Evolutionary conservation across 2,113 vertebrate genomes (phyloP).

Genomic region (Bagarius yarrelli): DNA sequence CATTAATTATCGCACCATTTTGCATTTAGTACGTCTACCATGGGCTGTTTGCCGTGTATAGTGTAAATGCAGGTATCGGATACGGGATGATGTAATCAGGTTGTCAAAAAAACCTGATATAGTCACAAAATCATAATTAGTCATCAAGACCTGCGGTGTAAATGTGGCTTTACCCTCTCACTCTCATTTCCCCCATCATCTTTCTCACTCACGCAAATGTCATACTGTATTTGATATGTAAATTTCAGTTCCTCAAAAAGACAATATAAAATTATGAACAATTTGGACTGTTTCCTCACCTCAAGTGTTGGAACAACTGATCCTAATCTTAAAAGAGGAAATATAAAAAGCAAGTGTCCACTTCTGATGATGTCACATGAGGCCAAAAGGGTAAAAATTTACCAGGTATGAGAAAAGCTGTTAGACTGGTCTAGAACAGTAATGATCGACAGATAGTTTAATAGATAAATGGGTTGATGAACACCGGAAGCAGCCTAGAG

Average conservation of each 20-base stretch:
- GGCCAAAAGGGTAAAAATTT: constrained; percentile 59
- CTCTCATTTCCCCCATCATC: no score
- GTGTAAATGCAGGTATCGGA: no score
- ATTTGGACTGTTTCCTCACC: background rate
- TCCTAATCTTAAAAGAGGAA: background rate
- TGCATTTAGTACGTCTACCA: no score
- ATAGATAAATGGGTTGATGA: constrained; percentile 34
- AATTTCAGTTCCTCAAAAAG: background rate
- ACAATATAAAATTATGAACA: background rate
- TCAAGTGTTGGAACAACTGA: background rate
- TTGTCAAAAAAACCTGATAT: no score
- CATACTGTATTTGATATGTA: background rate
- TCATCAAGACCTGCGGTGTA: no score
- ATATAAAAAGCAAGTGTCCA: constrained; percentile 3
- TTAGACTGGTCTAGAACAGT: constrained; percentile 8
- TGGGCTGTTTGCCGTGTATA: no score
- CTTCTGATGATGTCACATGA: constrained; percentile 12
- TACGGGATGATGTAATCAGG: no score
- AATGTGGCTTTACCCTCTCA: no score
- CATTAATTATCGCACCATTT: no score
- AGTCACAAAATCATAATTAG: no score
- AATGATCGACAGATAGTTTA: constrained; percentile 63
- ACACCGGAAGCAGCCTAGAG: background rate
- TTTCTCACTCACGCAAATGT: background rate
- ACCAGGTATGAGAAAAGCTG: constrained; percentile 2